Percentiles rank a stretch among this genome's conserved stretches.
These are phyloP conservation scores for Anniella stebbinsi DNA, from an alignment of 2,797 vertebrate genomes.

Conservation along the genomic window DNA sequence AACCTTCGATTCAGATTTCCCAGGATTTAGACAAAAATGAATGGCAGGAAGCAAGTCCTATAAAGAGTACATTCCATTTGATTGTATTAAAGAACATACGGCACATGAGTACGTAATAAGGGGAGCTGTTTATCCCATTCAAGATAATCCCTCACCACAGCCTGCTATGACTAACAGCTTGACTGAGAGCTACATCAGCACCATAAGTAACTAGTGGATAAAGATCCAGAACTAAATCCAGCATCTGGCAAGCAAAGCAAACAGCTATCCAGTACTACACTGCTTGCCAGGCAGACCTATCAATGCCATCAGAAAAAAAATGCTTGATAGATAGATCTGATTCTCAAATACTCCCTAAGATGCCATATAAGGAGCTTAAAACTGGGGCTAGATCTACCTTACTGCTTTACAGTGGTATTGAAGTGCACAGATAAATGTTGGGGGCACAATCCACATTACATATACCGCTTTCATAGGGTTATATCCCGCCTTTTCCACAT, in stretches of 20 bases:
- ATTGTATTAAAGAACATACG: not conserved
- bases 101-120: not conserved
- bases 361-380: not conserved
- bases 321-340: not conserved
- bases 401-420: no score
- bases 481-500: no score
- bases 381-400: no score
- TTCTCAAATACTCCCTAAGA: not conserved
- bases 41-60: conserved; percentile 15
- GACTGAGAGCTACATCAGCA: not conserved
- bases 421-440: no score
- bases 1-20: conserved; percentile 7
- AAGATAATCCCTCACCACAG: not conserved
- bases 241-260: not conserved
- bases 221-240: not conserved
- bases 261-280: not conserved
- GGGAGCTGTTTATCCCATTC: conserved; percentile 9
- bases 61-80: conserved; percentile 7
- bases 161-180: not conserved
- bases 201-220: not conserved
- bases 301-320: not conserved
- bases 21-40: conserved; percentile 8
- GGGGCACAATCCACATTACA: no score
- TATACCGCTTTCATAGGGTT: no score
- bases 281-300: not conserved